A percentile compares a stretch with the other conserved stretches of the same genome.
phyloP scores from a whole-genome alignment of 2,797 vertebrate species.

The Cheracebus regulus region DNA sequence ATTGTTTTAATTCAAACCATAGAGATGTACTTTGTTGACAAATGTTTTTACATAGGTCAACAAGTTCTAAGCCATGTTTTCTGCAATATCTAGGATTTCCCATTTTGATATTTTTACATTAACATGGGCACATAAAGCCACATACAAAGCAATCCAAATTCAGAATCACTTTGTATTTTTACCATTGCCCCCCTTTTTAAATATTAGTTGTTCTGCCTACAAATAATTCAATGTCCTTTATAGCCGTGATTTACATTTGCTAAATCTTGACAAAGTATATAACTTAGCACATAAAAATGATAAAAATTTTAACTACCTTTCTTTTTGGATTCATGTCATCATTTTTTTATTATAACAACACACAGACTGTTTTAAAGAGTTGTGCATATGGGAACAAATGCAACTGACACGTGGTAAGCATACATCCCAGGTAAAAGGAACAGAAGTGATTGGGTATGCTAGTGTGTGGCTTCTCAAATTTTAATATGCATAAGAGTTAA shows the following conservation, averaged over 20 bases:
- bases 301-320: not conserved
- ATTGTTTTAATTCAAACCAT: not conserved
- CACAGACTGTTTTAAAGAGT: not conserved
- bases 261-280: not conserved
- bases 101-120: not conserved
- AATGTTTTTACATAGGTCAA: not conserved
- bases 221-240: not conserved
- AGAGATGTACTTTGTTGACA: not conserved
- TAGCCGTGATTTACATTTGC: not conserved
- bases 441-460: not conserved
- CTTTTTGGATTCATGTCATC: not conserved
- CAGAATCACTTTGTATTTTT: not conserved
- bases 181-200: not conserved
- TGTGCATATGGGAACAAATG: not conserved
- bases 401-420: not conserved
- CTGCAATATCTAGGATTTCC: not conserved
- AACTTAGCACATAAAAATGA: not conserved
- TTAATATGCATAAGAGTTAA: not conserved
- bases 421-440: not conserved
- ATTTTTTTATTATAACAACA: not conserved
- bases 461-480: not conserved
- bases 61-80: not conserved
- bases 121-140: not conserved
- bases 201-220: not conserved
- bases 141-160: not conserved